Conservation (phyloP, 2,888 invertebrate species). For the Sphecodes monilicornis region DNA sequence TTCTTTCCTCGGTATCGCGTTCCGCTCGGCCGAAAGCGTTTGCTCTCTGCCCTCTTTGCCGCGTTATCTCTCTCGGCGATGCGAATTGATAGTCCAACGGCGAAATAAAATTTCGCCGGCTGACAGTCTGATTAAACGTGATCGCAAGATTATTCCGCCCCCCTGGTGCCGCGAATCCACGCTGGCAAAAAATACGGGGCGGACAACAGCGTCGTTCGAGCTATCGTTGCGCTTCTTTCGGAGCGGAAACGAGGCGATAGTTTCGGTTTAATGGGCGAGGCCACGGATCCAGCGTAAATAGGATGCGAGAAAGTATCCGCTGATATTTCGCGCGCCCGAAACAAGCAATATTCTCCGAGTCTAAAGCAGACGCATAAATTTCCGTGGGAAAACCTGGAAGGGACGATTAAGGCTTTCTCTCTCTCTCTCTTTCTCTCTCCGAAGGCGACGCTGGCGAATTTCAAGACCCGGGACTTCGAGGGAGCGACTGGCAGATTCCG, state of each 20-base stretch:
- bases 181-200: neutral
- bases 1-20: conserved; percentile 30
- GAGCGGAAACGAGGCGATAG: conserved; percentile 15
- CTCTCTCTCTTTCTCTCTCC: neutral
- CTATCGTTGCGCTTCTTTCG: conserved; percentile 1
- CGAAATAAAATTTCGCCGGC: conserved; percentile 63
- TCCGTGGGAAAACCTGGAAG: neutral
- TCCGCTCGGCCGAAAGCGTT: conserved; percentile 15
- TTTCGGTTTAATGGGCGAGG: conserved; percentile 25
- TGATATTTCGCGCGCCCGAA: conserved; percentile 17
- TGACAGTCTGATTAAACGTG: conserved; percentile 55
- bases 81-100: conserved; percentile 60
- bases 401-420: conserved; percentile 34
- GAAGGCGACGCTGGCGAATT: conserved; percentile 28
- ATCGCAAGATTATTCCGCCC: conserved; percentile 49
- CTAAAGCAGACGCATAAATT: conserved; percentile 26
- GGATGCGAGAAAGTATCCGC: conserved; percentile 20
- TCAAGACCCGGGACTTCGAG: neutral
- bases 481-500: conserved; percentile 17
- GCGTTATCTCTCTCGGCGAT: conserved; percentile 61
- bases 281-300: conserved; percentile 22
- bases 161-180: conserved; percentile 2
- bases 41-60: conserved; percentile 13
- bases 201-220: neutral
- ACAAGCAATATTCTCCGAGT: conserved; percentile 6